A percentile compares a stretch with the other conserved stretches of the same genome.
These are phyloP conservation scores for Sphaeramia orbicularis DNA, from an alignment of 2,797 vertebrate genomes.

Conservation along the genomic window DNA sequence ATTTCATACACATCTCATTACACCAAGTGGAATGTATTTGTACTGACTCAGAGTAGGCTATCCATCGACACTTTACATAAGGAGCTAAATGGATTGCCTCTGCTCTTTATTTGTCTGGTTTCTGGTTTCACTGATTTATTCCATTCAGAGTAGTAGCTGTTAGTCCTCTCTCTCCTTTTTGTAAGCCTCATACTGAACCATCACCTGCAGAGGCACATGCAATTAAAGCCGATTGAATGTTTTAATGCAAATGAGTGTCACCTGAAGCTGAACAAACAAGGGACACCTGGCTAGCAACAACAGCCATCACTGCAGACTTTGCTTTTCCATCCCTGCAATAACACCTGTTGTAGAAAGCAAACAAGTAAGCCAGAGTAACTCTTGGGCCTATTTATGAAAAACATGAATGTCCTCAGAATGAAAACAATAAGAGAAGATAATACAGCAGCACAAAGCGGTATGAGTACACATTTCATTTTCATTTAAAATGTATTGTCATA, in stretches of 20 bases:
- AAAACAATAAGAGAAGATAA: slow-evolving; percentile 1
- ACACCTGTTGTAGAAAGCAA: slow-evolving; percentile 31
- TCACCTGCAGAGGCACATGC: slow-evolving; percentile 57
- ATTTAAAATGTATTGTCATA: not conserved
- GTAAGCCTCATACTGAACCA: slow-evolving; percentile 45
- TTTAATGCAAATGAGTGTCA: slow-evolving; percentile 77
- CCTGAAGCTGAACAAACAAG: slow-evolving; percentile 82
- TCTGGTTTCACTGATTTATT: slow-evolving; percentile 26
- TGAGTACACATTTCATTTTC: slow-evolving; percentile 12
- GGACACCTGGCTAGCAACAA: slow-evolving; percentile 80
- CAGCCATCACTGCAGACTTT: slow-evolving; percentile 54
- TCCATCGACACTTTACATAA: slow-evolving; percentile 4
- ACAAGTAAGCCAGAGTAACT: slow-evolving; percentile 1
- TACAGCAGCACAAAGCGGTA: slow-evolving; percentile 8
- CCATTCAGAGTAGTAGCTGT: slow-evolving; percentile 12
- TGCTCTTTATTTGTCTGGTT: slow-evolving; percentile 33
- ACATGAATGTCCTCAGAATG: not conserved
- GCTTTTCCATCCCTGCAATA: slow-evolving; percentile 27
- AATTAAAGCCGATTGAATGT: slow-evolving; percentile 72
- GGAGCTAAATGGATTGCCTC: slow-evolving; percentile 8
- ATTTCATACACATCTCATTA: slow-evolving; percentile 33
- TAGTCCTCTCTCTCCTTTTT: not conserved
- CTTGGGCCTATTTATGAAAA: not conserved
- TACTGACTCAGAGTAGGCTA: slow-evolving; percentile 1
- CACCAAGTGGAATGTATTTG: slow-evolving; percentile 36